These are phyloP conservation scores for Nothoprocta perdicaria DNA, from an alignment of 2,113 vertebrate species.

Conservation along the genomic window DNA sequence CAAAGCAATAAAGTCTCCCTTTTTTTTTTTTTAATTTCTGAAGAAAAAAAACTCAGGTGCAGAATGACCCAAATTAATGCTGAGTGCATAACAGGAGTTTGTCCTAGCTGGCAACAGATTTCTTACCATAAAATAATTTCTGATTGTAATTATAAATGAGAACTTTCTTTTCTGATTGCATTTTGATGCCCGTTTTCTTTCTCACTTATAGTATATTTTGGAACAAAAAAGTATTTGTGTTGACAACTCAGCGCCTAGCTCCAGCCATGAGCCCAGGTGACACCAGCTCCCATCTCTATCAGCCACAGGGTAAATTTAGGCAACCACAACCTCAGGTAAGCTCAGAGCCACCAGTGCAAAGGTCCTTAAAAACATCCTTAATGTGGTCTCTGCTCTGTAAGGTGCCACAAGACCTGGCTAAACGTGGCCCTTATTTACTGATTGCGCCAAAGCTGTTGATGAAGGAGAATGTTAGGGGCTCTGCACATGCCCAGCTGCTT, in stretches of 20 bases:
- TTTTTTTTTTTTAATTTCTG: not conserved
- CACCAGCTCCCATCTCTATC: accelerated
- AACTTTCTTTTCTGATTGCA: not conserved
- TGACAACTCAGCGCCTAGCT: not conserved
- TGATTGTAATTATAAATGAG: not conserved
- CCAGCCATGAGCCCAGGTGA: not conserved
- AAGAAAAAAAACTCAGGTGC: not conserved
- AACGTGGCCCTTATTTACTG: not conserved
- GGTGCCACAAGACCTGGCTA: not conserved
- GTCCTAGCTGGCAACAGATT: not conserved
- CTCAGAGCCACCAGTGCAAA: not conserved
- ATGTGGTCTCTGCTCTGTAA: not conserved
- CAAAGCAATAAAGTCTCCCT: not conserved
- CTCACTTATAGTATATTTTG: not conserved
- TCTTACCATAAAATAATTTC: not conserved
- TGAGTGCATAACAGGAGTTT: not conserved
- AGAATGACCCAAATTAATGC: not conserved
- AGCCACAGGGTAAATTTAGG: not conserved
- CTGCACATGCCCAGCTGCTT: constrained; percentile 14
- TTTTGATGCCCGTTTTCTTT: not conserved
- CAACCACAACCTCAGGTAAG: not conserved
- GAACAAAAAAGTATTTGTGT: constrained; percentile 8
- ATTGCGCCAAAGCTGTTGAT: not conserved
- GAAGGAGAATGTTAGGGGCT: constrained; percentile 17
- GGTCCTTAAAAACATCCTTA: not conserved